These are phyloP conservation scores for Tolypeutes matacus DNA, from an alignment of 2,797 vertebrate genomes.

Conservation along the genomic window DNA sequence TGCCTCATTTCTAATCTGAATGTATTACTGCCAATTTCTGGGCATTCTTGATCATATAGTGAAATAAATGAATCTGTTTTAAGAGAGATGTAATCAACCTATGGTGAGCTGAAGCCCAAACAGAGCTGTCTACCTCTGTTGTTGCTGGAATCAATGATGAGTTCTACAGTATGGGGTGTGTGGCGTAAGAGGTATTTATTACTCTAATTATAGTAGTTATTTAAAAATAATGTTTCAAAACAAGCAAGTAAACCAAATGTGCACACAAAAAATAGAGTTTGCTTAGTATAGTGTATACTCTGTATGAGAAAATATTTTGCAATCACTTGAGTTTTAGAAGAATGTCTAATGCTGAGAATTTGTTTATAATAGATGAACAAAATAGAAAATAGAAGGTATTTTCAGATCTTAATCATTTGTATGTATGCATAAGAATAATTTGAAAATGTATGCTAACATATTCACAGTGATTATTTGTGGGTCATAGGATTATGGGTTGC, in stretches of 20 bases:
- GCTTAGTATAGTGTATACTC: neutral
- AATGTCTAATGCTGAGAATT: neutral
- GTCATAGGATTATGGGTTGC: neutral
- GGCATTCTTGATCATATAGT: neutral
- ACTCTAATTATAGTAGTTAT: neutral
- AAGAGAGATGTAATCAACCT: neutral
- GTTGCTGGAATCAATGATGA: neutral
- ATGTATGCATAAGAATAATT: neutral
- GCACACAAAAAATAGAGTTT: neutral
- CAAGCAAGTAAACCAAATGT: too few species aligned
- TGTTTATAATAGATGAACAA: neutral
- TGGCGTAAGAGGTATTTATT: neutral
- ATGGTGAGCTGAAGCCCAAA: neutral
- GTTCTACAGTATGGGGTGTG: neutral
- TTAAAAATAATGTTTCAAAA: neutral
- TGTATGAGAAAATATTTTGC: constrained; percentile 2
- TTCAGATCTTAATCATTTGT: neutral
- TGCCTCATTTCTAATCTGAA: neutral
- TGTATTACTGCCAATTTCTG: neutral
- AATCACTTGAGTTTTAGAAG: constrained; percentile 26
- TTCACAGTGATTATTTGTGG: neutral
- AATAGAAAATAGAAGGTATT: neutral
- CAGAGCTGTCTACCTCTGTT: neutral
- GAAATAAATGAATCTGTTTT: neutral
- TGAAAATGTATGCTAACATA: neutral